phyloP scores from a whole-genome alignment of 2,113 vertebrate species.

The Isurus oxyrinchus region DNA sequence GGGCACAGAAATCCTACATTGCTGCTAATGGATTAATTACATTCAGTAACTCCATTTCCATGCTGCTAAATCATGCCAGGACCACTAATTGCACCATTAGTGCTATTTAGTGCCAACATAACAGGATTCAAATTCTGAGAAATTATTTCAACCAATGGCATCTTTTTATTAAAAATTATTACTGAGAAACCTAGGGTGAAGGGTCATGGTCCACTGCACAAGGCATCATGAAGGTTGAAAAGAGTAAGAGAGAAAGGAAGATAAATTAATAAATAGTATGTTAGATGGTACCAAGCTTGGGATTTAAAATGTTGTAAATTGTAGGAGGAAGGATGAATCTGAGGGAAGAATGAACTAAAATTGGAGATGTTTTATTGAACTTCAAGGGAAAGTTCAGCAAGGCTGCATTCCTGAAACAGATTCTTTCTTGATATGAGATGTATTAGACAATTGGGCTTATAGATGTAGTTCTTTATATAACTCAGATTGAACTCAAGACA shows the following conservation, averaged over 20 bases:
- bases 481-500: neutral
- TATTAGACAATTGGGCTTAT: neutral
- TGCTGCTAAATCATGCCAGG: neutral
- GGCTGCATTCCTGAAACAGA: neutral
- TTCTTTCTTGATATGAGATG: neutral
- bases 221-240: neutral
- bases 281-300: neutral
- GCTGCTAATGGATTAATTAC: slow-evolving; percentile 21
- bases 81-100: slow-evolving; percentile 13
- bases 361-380: neutral
- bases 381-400: neutral
- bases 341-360: neutral
- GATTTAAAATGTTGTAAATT: neutral
- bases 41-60: neutral
- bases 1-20: neutral
- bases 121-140: slow-evolving; percentile 17
- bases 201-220: neutral
- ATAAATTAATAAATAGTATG: neutral
- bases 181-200: neutral
- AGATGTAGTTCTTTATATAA: neutral
- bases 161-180: neutral
- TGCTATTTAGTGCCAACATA: neutral
- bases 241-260: neutral
- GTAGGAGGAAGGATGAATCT: neutral
- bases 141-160: neutral